phyloP scores from a whole-genome alignment of 2,797 vertebrate species.

The Protosalanx chinensis region DNA sequence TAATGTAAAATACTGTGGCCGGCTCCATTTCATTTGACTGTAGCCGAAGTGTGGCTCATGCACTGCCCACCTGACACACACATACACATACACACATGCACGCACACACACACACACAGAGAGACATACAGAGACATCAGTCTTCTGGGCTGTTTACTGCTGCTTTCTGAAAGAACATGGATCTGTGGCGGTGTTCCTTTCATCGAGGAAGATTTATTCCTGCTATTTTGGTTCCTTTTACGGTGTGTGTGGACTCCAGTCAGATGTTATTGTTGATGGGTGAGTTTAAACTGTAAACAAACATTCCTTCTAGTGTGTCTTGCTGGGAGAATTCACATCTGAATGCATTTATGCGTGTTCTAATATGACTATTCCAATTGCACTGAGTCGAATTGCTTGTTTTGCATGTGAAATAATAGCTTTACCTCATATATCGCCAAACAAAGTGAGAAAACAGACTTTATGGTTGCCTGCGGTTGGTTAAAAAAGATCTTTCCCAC shows the following conservation, averaged over 20 bases:
- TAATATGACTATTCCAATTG: neutral
- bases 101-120: no score
- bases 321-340: neutral
- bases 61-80: no score
- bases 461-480: no score
- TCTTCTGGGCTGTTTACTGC: neutral
- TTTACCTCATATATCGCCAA: no score
- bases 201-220: neutral
- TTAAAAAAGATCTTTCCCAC: no score
- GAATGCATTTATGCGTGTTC: neutral
- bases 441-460: no score
- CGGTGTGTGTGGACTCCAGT: no score
- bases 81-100: no score
- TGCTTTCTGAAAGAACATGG: neutral
- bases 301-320: neutral
- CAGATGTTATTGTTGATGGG: neutral
- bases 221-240: neutral
- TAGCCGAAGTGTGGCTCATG: neutral
- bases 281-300: neutral
- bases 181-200: neutral
- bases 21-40: neutral
- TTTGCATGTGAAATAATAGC: no score
- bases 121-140: neutral
- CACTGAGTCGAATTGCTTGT: neutral
- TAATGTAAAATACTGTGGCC: no score